Evolutionary conservation across 1,140 invertebrate species (phyloP).

Genomic region (Heliconius melpomene): DNA sequence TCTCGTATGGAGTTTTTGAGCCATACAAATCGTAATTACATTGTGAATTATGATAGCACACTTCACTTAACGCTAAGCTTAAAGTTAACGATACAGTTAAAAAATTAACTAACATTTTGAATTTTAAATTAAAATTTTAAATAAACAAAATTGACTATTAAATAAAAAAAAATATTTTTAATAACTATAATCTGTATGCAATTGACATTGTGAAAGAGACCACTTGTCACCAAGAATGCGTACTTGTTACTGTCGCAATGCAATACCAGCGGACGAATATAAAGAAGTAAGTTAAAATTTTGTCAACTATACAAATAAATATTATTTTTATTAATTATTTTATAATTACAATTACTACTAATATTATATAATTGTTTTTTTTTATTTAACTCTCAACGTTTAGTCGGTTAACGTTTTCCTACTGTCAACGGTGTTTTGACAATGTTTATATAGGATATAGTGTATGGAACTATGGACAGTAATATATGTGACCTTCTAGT

Average conservation of each 20-base stretch:
- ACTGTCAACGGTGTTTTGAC: neutral
- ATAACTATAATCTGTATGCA: neutral
- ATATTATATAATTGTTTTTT: neutral
- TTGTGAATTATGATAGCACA: conserved; percentile 60
- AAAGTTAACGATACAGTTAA: neutral
- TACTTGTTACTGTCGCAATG: neutral
- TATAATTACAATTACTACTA: neutral
- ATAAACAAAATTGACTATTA: neutral
- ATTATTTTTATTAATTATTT: too few species aligned
- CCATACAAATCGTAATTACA: conserved; percentile 53
- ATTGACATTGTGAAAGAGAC: neutral
- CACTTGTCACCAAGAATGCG: neutral
- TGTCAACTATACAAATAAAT: neutral
- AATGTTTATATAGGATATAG: neutral
- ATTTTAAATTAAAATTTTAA: too few species aligned
- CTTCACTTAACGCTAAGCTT: conserved; percentile 13
- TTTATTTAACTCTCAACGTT: neutral
- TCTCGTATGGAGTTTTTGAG: conserved; percentile 65
- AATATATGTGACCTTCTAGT: neutral
- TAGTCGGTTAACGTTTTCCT: neutral
- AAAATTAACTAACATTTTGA: neutral
- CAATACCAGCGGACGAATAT: neutral
- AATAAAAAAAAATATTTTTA: neutral
- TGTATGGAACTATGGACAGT: neutral
- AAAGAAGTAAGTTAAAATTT: neutral